Base-by-base conservation (phyloP, 2,113 vertebrate species). In the Plotosus lineatus region DNA sequence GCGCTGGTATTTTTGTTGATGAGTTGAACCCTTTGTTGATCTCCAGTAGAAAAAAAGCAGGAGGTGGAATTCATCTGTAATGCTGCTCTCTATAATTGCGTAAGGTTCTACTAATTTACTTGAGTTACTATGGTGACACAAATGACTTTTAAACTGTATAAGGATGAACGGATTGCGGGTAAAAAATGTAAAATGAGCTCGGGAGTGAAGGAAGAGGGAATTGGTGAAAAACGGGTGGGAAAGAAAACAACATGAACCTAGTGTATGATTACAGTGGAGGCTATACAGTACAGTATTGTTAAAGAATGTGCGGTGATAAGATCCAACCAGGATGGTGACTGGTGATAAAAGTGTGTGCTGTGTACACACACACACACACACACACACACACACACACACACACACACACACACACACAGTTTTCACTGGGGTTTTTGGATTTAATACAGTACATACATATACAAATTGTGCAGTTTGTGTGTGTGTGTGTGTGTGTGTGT, bases 351-450 rank as follows among this genome's bases (percentile, higher is more conserved):
- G 2, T 33, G 28, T 21, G 5, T 36, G 31, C 9, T 33, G 12
- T 33, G 3, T 4, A 33, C 33, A 19, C 31, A 36, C 60, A 61
- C 14, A 8, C 15, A 19, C 14, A 17, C 28, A 33, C 58, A 33
- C 58, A 65, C 33, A 65, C 61, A 66, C n/a, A 61, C 58, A 74
- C 31, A 38, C 72, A 53, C 48, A 38, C 72, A 36, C 31, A 75
- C 33, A 75, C 48, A 75, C 48, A 40, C 50, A 38, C 58, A 60
- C 28, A 60, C 12, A 33, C 28, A 60, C n/a, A 28, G 17, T 60
- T 14, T 6, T 19, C 28, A 21, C n/a, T n/a, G n/a, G n/a, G n/a
- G n/a, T n/a, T n/a, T n/a, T n/a, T n/a, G n/a, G n/a, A n/a, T n/a
- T n/a, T n/a, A n/a, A n/a, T n/a, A n/a, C n/a, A n/a, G n/a, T n/a